A percentile compares a stretch with the other conserved stretches of the same genome.
Evolutionary conservation across 2,888 invertebrate genomes (phyloP).

Genomic region (Antitype chi): DNA sequence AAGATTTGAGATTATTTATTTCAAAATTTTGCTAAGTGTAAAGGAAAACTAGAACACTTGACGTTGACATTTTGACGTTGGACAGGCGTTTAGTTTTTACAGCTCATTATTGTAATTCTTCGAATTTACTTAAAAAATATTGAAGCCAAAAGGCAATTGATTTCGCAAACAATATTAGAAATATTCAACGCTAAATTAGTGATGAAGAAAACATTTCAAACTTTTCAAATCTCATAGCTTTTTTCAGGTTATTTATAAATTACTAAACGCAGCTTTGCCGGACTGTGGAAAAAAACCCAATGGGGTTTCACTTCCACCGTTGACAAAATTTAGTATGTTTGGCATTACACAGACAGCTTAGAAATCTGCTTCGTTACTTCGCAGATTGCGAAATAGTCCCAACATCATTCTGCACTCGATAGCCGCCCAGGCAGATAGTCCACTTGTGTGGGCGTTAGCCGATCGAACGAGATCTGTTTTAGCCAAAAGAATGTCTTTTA

Average conservation of each 20-base stretch:
- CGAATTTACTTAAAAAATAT: background rate
- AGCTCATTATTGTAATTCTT: background rate
- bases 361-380: too few relatives aligned
- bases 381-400: too few relatives aligned
- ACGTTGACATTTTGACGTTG: conserved; percentile 45
- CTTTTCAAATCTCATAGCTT: background rate
- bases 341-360: too few relatives aligned
- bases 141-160: too few relatives aligned
- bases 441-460: too few relatives aligned
- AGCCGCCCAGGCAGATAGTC: too few relatives aligned
- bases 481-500: too few relatives aligned
- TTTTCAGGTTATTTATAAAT: background rate
- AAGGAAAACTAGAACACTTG: conserved; percentile 16
- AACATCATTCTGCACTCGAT: too few relatives aligned
- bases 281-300: background rate
- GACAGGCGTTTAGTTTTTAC: conserved; percentile 35
- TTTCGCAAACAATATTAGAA: background rate
- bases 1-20: background rate
- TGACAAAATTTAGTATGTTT: background rate
- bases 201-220: background rate
- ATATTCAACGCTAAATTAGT: background rate
- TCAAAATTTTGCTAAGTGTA: background rate
- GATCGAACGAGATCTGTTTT: too few relatives aligned
- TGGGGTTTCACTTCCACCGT: background rate
- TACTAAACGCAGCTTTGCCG: background rate